These are phyloP conservation scores for Boulengeromyrus knoepffleri DNA, from an alignment of 2,113 vertebrate genomes.

Conservation along the genomic window DNA sequence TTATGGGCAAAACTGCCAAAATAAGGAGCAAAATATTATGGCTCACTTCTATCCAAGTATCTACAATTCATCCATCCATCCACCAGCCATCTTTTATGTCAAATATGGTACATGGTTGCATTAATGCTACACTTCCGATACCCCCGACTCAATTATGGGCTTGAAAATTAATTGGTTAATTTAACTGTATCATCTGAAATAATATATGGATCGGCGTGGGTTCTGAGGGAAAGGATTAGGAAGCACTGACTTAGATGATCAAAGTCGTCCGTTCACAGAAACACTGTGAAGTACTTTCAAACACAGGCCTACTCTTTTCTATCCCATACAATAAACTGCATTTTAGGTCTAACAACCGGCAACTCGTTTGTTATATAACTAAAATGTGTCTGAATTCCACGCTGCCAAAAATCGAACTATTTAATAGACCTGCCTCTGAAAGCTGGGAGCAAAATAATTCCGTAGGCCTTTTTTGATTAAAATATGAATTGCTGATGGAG, in stretches of 20 bases:
- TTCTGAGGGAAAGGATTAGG: background rate
- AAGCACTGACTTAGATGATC: background rate
- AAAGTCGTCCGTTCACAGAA: background rate
- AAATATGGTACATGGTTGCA: background rate
- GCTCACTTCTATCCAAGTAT: background rate
- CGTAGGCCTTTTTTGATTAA: background rate
- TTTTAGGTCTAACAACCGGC: background rate
- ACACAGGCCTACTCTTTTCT: background rate
- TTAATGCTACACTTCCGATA: background rate
- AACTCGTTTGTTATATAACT: background rate
- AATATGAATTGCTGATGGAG: background rate
- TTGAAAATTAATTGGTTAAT: background rate
- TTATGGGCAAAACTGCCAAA: background rate
- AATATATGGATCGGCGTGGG: background rate
- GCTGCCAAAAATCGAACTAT: background rate
- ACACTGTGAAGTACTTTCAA: background rate
- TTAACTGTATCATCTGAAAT: background rate
- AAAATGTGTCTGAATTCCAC: background rate
- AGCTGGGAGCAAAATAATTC: background rate
- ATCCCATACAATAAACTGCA: background rate
- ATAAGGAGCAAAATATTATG: background rate
- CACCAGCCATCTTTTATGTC: background rate
- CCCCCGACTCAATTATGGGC: background rate
- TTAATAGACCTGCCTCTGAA: background rate
- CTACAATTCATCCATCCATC: background rate